Evolutionary conservation across 2,888 invertebrate species (phyloP), one percentile per base, ranked within the genome.

Genomic region (Cataglyphis rosenhaueri): DNA sequence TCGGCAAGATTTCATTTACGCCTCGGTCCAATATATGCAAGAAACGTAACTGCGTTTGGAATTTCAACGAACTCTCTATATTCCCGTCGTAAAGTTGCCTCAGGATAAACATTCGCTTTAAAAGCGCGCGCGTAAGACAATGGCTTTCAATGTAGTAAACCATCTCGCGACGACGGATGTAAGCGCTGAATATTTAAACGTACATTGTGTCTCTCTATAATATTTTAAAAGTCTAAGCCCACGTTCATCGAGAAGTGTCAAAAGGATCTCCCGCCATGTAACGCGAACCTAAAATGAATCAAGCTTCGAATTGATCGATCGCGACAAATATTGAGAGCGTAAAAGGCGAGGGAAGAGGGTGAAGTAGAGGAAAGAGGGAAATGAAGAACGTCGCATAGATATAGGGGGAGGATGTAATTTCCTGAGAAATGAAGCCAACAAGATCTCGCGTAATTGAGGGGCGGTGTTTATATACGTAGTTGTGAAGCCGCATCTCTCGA

Each of bases 371-470:
- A 59, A 73, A 41, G 61, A 32, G 25, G 75, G 57, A 48, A 81
- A 74, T 68, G 83, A 81, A 82, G 61, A 83, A 61, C 64, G 64
- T 59, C 57, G 44, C 57, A 15, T 25, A 82, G 70, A 29, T 48
- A 84, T 41, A 41, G 32, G 48, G 68, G 71, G 52, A 41, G 76
- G 76, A 61, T 81, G 84, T 81, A 84, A 86, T 86, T 86, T 84
- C 81, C 84, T 81, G 82, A 79, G 84, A 66, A 84, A 44, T 62
- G 79, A 84, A 84, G 82, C 84, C 78, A 79, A 70, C 82, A 81
- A 81, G 75, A 75, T 82, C 61, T 65, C 79, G 85, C 61, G 79
- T 86, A 86, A 86, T 86, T 84, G 79, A 85, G 82, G 78, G 76
- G 76, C 73, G 62, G 52, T n/a, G 71, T 75, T 82, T 71, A 57